Base-by-base conservation (phyloP, 2,113 vertebrate genomes). In the Turnix velox region DNA sequence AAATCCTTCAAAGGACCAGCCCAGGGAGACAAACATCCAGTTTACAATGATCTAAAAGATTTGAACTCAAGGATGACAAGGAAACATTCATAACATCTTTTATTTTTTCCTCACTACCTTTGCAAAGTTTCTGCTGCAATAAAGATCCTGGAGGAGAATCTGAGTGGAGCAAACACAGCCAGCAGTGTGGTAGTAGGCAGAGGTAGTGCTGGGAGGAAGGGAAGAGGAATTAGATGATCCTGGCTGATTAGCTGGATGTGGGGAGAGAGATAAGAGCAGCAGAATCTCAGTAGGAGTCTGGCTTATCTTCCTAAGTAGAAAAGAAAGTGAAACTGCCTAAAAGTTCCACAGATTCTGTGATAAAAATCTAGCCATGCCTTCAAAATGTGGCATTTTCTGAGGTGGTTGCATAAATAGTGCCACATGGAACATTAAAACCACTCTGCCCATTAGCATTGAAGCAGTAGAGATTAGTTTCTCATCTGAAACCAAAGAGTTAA, bases 11-110 rank as follows among this genome's bases (percentile, higher is more conserved):
- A 37, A 46, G n/a, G 58, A 79, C 11, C 66, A 87, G 48, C 42
- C 77, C 78, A 72, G 39, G 66, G 39, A 92, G 58, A 79, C 27
- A 55, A 84, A 76, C 16, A 49, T 52, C 91, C 58, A 84, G 35
- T 76, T 89, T 92, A 76, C 10, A 31, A 40, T 14, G 45, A 80
- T 66, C 28, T 66, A 49, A 84, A 83, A 87, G 77, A 92, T 58
- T 37, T 79, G 54, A 27, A 73, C 24, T 73, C 10, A 16, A 62
- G 27, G 12, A 83, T 76, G 77, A 73, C 79, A 76, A 84, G 24
- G 40, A 93, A 93, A 77, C 46, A 83, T 8, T 72, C 18, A 14
- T n/a, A n/a, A n/a, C n/a, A n/a, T n/a, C n/a, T n/a, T n/a, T n/a
- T n/a, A 0, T 67, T 59, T 46, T 85, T 80, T 87, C n/a, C n/a